Conservation (phyloP, 37 sponge, comb jelly and placozoan species). For the Chondrosia reniformis region DNA sequence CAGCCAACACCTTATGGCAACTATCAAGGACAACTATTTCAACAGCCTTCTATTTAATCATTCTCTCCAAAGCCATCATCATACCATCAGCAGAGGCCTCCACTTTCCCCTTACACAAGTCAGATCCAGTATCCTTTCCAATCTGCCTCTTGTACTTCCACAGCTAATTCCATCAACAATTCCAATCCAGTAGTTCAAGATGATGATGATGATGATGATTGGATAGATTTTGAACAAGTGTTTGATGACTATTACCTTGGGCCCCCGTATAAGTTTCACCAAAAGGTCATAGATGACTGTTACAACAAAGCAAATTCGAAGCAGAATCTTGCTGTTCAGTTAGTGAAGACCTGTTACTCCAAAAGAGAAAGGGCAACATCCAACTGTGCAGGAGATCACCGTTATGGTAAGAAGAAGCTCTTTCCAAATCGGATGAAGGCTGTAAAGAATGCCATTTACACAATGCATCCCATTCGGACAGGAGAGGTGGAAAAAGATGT, state of each 20-base stretch:
- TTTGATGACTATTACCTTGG: conserved; percentile 3
- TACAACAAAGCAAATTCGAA: background rate
- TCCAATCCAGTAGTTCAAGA: no score
- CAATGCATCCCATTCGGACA: background rate
- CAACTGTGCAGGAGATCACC: conserved; percentile 13
- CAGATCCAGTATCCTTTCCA: no score
- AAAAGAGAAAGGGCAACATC: background rate
- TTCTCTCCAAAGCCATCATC: no score
- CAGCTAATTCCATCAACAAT: no score
- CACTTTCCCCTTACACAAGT: no score
- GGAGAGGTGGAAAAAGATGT: background rate
- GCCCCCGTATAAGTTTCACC: background rate
- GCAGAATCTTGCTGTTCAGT: conserved; percentile 1
- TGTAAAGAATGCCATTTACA: background rate
- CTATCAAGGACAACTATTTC: no score
- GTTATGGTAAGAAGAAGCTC: conserved; percentile 10
- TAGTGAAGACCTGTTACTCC: background rate
- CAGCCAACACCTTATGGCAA: no score
- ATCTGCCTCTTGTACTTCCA: no score
- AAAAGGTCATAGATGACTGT: conserved; percentile 3
- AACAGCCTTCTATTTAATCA: no score
- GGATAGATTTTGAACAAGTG: background rate
- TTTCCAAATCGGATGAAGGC: background rate
- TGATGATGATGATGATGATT: no score
- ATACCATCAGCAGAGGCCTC: no score